Evolutionary conservation across 2,797 vertebrate species (phyloP).

Genomic region (Pangasius sanitwongsei): DNA sequence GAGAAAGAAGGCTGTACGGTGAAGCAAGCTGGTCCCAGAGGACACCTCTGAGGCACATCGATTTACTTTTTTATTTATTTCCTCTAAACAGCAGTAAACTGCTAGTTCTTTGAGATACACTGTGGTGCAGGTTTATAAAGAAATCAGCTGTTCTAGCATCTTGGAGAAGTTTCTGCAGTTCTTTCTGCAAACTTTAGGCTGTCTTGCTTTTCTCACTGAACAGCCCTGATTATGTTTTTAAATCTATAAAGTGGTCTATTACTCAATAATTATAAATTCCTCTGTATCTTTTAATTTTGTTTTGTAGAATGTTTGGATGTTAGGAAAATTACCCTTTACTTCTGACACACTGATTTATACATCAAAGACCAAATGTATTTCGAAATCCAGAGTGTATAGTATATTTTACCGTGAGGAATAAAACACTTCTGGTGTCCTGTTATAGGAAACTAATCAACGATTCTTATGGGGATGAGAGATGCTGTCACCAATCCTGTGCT

Average conservation of each 20-base stretch:
- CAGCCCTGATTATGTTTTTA: not conserved
- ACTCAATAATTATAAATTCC: not conserved
- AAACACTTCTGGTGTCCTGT: not conserved
- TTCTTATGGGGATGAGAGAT: no score
- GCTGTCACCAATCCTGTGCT: no score
- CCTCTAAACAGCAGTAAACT: constrained; percentile 3
- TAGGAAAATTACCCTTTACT: not conserved
- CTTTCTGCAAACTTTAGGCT: not conserved
- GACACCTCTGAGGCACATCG: constrained; percentile 3
- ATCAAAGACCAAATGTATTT: not conserved
- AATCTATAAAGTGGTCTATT: not conserved
- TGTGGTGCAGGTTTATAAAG: not conserved
- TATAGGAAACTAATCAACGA: not conserved
- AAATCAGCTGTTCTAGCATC: not conserved
- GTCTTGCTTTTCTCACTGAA: not conserved
- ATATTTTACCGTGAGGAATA: not conserved
- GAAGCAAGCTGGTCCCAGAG: not conserved
- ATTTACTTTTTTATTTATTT: not conserved
- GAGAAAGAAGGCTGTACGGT: not conserved
- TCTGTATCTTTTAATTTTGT: no score
- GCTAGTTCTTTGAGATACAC: not conserved
- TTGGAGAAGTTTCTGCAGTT: not conserved
- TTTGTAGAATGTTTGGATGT: no score
- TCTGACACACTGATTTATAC: not conserved
- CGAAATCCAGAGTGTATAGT: not conserved